A percentile compares a stretch with the other conserved stretches of the same genome.
Conservation (phyloP, 1,140 invertebrate genomes). For the Idris sp. region DNA sequence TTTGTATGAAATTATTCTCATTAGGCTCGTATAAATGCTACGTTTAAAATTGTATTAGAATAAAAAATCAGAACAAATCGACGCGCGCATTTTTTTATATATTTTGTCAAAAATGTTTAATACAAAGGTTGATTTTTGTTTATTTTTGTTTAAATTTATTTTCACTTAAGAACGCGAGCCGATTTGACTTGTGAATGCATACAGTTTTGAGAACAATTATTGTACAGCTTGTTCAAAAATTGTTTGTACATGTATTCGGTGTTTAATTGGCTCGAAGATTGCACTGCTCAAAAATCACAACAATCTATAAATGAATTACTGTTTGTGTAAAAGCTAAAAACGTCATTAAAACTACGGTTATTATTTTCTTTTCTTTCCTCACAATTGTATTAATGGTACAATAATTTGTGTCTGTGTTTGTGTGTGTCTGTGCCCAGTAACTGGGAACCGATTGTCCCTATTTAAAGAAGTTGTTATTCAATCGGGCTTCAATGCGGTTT, state of each 20-base stretch:
- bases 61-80: conserved; percentile 2
- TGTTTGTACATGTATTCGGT: conserved; percentile 73
- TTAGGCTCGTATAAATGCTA: conserved; percentile 50
- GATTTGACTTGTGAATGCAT: conserved; percentile 8
- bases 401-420: too few species aligned
- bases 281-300: conserved; percentile 76
- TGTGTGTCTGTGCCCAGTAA: too few species aligned
- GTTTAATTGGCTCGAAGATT: conserved; percentile 68
- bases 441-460: too few species aligned
- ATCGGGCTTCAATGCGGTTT: too few species aligned
- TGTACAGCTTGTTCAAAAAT: conserved; percentile 57
- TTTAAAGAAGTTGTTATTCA: too few species aligned
- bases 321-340: conserved; percentile 56
- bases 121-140: background rate
- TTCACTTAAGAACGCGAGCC: background rate
- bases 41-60: conserved; percentile 12
- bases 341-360: conserved; percentile 44
- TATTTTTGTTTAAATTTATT: too few species aligned
- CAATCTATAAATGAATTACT: conserved; percentile 68
- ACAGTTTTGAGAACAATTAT: conserved; percentile 33
- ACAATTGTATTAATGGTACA: conserved; percentile 51
- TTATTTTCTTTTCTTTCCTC: conserved; percentile 20
- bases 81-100: background rate
- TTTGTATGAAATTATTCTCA: conserved; percentile 26
- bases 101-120: background rate